phyloP scores from a whole-genome alignment of 2,113 vertebrate species.

The Antechinus flavipes region DNA sequence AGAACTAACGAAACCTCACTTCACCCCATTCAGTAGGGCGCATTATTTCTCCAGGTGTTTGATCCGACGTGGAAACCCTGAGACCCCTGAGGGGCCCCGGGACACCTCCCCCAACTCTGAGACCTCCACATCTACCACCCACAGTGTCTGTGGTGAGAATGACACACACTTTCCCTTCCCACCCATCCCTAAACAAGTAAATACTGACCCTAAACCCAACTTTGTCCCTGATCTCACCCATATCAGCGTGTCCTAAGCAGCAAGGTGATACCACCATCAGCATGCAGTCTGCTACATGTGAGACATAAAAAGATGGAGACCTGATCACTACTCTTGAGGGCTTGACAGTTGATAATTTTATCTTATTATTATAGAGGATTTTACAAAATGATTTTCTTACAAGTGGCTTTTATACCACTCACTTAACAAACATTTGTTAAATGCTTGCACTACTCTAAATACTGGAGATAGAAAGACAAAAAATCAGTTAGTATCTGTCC shows the following conservation, averaged over 20 bases:
- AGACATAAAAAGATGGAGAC: neutral
- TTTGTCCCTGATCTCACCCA: neutral
- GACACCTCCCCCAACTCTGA: constrained; percentile 92
- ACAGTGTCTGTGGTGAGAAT: constrained; percentile 90
- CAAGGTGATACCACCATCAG: neutral
- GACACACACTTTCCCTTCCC: constrained; percentile 16
- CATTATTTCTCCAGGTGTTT: constrained; percentile 82
- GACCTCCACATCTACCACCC: constrained; percentile 86
- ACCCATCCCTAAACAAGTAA: neutral
- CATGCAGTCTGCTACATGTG: neutral
- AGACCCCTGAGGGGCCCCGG: constrained; percentile 86
- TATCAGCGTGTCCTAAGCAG: neutral
- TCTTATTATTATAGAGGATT: neutral
- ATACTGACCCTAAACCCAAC: neutral
- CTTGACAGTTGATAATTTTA: neutral
- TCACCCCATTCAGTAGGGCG: constrained; percentile 39
- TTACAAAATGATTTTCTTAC: neutral
- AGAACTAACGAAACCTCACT: neutral
- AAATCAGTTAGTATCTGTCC: neutral
- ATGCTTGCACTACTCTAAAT: neutral
- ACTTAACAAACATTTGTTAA: neutral
- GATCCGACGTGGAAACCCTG: constrained; percentile 89
- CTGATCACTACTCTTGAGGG: neutral
- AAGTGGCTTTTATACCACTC: neutral
- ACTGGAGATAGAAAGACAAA: neutral